phyloP scores from a whole-genome alignment of 2,888 invertebrate genomes.

The Andrena haemorrhoa region DNA sequence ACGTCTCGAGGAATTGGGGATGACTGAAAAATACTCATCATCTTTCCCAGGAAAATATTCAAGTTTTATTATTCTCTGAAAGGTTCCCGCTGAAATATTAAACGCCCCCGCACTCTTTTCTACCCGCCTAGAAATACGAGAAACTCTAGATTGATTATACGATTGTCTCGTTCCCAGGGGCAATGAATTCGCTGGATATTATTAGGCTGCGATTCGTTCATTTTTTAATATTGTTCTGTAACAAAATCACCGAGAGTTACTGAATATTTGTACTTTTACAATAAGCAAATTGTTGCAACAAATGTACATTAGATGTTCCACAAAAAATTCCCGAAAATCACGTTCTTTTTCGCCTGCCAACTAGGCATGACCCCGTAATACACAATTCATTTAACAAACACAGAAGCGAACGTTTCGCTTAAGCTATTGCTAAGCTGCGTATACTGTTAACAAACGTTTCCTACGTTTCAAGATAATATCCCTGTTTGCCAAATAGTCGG shows the following conservation, averaged over 20 bases:
- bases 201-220: background rate
- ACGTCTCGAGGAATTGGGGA: background rate
- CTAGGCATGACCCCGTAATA: background rate
- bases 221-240: too few relatives aligned
- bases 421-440: too few relatives aligned
- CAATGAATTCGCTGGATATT: background rate
- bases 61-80: background rate
- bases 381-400: slow-evolving; percentile 15
- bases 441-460: too few relatives aligned
- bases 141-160: background rate
- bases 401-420: background rate
- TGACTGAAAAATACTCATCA: background rate
- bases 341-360: too few relatives aligned
- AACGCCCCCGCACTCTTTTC: background rate
- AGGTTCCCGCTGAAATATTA: background rate
- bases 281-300: too few relatives aligned
- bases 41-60: background rate
- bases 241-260: too few relatives aligned
- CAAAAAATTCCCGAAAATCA: too few relatives aligned
- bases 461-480: too few relatives aligned
- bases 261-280: too few relatives aligned
- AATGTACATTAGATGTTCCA: too few relatives aligned
- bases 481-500: too few relatives aligned
- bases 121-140: background rate
- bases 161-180: background rate